Percentiles rank a stretch among this genome's conserved stretches.
Evolutionary conservation across 1,140 invertebrate genomes (phyloP).

Genomic region (Drosophila ercepeae): DNA sequence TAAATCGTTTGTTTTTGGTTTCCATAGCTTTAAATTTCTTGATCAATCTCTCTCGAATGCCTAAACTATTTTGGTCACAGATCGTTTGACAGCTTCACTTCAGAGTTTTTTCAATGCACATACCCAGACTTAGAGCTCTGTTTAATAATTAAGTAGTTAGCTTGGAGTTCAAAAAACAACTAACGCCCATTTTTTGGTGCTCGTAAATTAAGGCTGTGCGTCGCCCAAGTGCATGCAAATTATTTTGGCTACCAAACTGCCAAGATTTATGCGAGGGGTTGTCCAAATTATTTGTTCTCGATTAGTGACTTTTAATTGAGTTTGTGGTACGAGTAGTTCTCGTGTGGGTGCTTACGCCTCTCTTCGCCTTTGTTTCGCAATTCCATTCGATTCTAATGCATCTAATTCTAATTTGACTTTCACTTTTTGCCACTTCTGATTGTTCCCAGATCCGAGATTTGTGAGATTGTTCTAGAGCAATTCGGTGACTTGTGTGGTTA

Average conservation of each 20-base stretch:
- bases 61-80: conserved; percentile 41
- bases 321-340: not conserved
- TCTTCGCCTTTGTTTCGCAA: not conserved
- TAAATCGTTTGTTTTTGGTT: conserved; percentile 19
- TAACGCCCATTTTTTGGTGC: conserved; percentile 50
- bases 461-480: conserved; percentile 58
- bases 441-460: conserved; percentile 40
- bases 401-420: conserved; percentile 48
- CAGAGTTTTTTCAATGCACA: conserved; percentile 62
- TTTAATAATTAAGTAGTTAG: conserved; percentile 72
- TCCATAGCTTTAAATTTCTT: conserved; percentile 11
- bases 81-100: conserved; percentile 65
- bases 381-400: conserved; percentile 14
- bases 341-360: conserved; percentile 25
- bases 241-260: conserved; percentile 22
- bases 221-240: conserved; percentile 78
- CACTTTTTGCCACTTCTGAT: conserved; percentile 59
- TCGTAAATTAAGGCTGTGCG: conserved; percentile 69
- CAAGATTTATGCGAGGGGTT: conserved; percentile 62
- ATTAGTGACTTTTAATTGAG: conserved; percentile 63
- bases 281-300: conserved; percentile 26
- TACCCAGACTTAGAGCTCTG: conserved; percentile 34
- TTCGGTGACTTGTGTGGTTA: conserved; percentile 55
- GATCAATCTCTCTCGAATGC: conserved; percentile 28
- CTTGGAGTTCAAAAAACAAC: conserved; percentile 29